A percentile compares a stretch with the other conserved stretches of the same genome.
Conservation (phyloP, 1,140 invertebrate genomes). For the Cydia fagiglandana region DNA sequence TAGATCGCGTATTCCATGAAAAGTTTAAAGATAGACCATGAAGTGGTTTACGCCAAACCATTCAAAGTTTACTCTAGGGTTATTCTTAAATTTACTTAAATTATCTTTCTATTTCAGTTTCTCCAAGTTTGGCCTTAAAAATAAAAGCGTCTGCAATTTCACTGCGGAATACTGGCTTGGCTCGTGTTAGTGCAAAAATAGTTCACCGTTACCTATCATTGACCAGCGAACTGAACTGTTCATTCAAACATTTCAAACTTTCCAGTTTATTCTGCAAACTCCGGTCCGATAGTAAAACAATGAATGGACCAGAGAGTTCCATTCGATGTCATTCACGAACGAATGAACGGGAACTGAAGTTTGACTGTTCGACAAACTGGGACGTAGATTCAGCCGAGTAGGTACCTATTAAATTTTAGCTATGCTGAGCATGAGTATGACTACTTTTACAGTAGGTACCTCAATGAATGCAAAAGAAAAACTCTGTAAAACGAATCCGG, state of each 20-base stretch:
- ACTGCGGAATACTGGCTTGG: not conserved
- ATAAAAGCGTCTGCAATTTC: too few relatives aligned
- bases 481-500: too few relatives aligned
- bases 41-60: too few relatives aligned
- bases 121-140: too few relatives aligned
- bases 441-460: too few relatives aligned
- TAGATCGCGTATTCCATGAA: too few relatives aligned
- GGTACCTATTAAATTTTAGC: not conserved
- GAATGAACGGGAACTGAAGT: not conserved
- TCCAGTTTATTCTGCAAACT: slow-evolving; percentile 3
- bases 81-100: not conserved
- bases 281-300: slow-evolving; percentile 6
- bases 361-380: not conserved
- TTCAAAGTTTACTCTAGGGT: too few relatives aligned
- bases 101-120: not conserved
- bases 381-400: not conserved
- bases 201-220: slow-evolving; percentile 12
- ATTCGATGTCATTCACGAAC: slow-evolving; percentile 5
- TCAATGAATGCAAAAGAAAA: too few relatives aligned
- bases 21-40: too few relatives aligned
- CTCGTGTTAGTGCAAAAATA: slow-evolving; percentile 6
- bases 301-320: not conserved
- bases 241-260: not conserved
- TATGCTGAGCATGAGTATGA: too few relatives aligned
- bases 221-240: not conserved